These are phyloP conservation scores for Lutjanus argentimaculatus DNA, from an alignment of 2,797 vertebrate genomes.

Conservation along the genomic window DNA sequence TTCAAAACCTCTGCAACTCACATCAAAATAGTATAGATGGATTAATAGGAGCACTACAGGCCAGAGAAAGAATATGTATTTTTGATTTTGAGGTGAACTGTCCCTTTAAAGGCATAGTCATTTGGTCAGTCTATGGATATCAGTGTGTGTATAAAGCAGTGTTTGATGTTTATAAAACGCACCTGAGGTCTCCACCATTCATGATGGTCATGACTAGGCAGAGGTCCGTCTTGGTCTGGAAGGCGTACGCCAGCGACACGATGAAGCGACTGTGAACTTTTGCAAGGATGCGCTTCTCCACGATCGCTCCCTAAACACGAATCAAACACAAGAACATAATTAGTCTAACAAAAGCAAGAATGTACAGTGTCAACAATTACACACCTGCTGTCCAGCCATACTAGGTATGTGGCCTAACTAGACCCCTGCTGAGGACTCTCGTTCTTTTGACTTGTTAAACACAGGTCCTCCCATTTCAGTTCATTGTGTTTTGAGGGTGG, in stretches of 20 bases:
- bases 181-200: constrained; percentile 89
- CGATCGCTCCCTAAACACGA: constrained; percentile 82
- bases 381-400: not conserved
- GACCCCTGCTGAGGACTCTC: not conserved
- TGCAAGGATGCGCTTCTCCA: constrained; percentile 87
- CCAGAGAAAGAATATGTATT: no score
- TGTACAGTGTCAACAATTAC: not conserved
- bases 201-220: constrained; percentile 89
- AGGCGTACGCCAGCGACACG: constrained; percentile 86
- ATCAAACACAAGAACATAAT: constrained; percentile 34
- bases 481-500: no score
- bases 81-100: no score
- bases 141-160: not conserved
- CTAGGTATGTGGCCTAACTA: not conserved
- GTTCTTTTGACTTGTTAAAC: constrained; percentile 1
- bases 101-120: not conserved
- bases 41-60: no score
- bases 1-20: no score
- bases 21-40: no score
- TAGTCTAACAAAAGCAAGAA: constrained; percentile 13
- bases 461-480: not conserved
- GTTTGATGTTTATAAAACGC: constrained; percentile 9
- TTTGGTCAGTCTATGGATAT: not conserved
- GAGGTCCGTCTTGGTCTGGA: constrained; percentile 88
- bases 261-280: constrained; percentile 89